Base-by-base conservation (phyloP, 2,113 vertebrate genomes). In the Microtus montanus region DNA sequence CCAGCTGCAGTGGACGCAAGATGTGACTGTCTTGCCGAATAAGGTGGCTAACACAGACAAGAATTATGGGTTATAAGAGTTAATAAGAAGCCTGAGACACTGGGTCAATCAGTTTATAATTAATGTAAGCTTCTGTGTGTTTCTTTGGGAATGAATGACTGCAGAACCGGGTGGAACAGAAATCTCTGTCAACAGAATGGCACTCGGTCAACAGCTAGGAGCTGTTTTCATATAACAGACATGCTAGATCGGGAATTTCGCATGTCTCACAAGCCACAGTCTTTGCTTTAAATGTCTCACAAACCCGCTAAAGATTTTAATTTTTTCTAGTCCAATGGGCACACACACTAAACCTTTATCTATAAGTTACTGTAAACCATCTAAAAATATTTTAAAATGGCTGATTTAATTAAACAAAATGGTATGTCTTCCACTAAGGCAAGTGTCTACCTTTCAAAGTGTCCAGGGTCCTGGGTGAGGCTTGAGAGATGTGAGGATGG, bases 291-390 rank as follows among this genome's bases (percentile, higher is more conserved):
- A 49, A 92, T 68, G 2, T 83, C 90, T 52, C 58, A 26, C 11
- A 38, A 70, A 35, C 12, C 3, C 28, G 14, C 73, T n/a, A 71
- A 84, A 63, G 61, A 66, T 35, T 61, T 80, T 52, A 80, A 19
- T 41, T 52, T 12, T n/a, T 89, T 94, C 54, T 71, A 88, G 86
- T 28, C 63, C 82, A 68, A 92, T 4, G 64, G 82, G 92, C 58
- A 82, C n/a, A 3, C 8, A 30, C n/a, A 14, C 11, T 74, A 44
- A 90, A 89, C 70, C n/a, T 41, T 49, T 84, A 74, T 83, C 80
- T 85, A 8, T 70, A 47, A 70, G 49, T 68, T 30, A 77, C 35
- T 83, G 66, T 11, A 24, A 94, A 54, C 70, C n/a, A 85, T 38
- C n/a, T 68, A 3, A 64, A 47, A 58, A 22, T 73, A 58, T 41